Conservation (phyloP, 2,797 vertebrate species). For the Lateolabrax maculatus region DNA sequence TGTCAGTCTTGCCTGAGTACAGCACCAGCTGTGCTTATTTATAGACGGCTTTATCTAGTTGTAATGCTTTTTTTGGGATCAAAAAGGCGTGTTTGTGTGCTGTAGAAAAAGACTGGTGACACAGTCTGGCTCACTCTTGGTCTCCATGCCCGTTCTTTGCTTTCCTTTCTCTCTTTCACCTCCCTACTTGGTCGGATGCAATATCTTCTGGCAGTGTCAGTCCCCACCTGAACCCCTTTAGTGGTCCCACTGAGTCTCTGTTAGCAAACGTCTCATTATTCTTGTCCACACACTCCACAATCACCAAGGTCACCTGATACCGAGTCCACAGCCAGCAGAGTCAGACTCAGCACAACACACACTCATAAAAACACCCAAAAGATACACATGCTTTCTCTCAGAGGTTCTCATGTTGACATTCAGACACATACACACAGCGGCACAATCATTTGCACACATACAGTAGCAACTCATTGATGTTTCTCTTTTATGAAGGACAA, state of each 20-base stretch:
- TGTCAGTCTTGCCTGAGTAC: slow-evolving; percentile 49
- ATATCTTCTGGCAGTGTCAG: slow-evolving; percentile 34
- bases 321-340: slow-evolving; percentile 42
- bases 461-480: background rate
- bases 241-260: slow-evolving; percentile 51
- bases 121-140: slow-evolving; percentile 23
- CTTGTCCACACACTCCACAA: slow-evolving; percentile 63
- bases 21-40: slow-evolving; percentile 73
- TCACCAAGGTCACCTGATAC: slow-evolving; percentile 75
- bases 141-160: slow-evolving; percentile 1
- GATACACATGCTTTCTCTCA: background rate
- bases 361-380: slow-evolving; percentile 12
- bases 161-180: slow-evolving; percentile 33
- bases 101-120: slow-evolving; percentile 47
- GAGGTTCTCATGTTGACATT: slow-evolving; percentile 3
- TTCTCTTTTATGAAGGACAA: slow-evolving; percentile 1
- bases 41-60: slow-evolving; percentile 68
- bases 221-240: slow-evolving; percentile 45
- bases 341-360: slow-evolving; percentile 54
- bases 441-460: background rate
- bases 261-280: slow-evolving; percentile 76
- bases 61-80: slow-evolving; percentile 69
- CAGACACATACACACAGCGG: background rate
- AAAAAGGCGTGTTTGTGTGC: slow-evolving; percentile 60
- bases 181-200: slow-evolving; percentile 30